These are phyloP conservation scores for Peromyscus eremicus DNA, from an alignment of 2,797 vertebrate genomes.

Conservation along the genomic window DNA sequence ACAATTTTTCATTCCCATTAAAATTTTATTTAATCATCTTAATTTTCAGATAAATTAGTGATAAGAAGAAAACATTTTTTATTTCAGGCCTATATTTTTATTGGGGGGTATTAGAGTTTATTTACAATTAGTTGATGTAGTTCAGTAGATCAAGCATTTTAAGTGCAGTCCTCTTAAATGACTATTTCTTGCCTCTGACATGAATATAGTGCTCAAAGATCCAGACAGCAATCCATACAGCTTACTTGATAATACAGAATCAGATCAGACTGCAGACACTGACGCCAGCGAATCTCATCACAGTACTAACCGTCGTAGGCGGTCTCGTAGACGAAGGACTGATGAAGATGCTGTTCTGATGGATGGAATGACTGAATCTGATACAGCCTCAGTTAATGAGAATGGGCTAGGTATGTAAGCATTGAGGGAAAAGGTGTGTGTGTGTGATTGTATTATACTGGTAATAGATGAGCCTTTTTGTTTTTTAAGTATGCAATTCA, in stretches of 20 bases:
- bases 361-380: conserved; percentile 98
- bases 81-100: conserved; percentile 69
- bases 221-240: conserved; percentile 95
- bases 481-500: conserved; percentile 40
- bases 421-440: conserved; percentile 48
- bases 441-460: conserved; percentile 32
- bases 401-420: conserved; percentile 96
- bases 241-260: conserved; percentile 96
- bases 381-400: conserved; percentile 97
- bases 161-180: conserved; percentile 63
- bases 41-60: conserved; percentile 70
- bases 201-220: conserved; percentile 92
- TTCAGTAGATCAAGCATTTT: conserved; percentile 59
- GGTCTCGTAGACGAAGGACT: conserved; percentile 96
- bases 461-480: conserved; percentile 44
- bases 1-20: conserved; percentile 67
- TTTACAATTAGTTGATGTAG: conserved; percentile 59
- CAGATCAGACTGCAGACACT: conserved; percentile 98
- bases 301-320: conserved; percentile 94
- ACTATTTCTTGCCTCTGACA: conserved; percentile 81
- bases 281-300: conserved; percentile 97
- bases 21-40: conserved; percentile 47
- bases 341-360: conserved; percentile 98
- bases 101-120: conserved; percentile 54
- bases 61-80: conserved; percentile 68